Evolutionary conservation across 1,140 invertebrate species (phyloP).

Genomic region (Bombus superbus): DNA sequence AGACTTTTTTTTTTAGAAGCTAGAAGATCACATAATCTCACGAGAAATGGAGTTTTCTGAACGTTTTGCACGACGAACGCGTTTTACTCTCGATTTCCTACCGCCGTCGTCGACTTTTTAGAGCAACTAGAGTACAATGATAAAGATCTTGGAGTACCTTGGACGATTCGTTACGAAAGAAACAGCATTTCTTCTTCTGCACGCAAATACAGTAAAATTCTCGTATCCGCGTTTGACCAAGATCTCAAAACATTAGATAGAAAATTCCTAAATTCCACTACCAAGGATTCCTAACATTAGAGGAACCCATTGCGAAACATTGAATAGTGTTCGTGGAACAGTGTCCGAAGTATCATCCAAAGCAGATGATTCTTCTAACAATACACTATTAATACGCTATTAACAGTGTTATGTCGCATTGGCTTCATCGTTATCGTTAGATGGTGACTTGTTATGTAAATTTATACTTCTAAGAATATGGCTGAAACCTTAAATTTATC

Average conservation of each 20-base stretch:
- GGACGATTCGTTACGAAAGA: background rate
- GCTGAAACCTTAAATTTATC: too few species aligned
- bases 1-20: conserved; percentile 53
- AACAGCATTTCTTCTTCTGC: too few species aligned
- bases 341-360: too few species aligned
- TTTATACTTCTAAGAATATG: too few species aligned
- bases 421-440: too few species aligned
- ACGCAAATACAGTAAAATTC: background rate
- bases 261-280: background rate
- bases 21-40: conserved; percentile 55
- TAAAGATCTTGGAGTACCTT: background rate
- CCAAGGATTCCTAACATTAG: background rate
- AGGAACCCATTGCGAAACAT: too few species aligned
- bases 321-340: too few species aligned
- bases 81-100: background rate
- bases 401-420: too few species aligned
- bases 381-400: too few species aligned
- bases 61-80: conserved; percentile 19
- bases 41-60: conserved; percentile 26
- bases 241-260: background rate
- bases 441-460: too few species aligned
- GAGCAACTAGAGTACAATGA: background rate
- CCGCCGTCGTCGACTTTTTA: background rate
- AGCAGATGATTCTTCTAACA: too few species aligned
- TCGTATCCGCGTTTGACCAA: background rate